A percentile compares a stretch with the other conserved stretches of the same genome.
phyloP scores from a whole-genome alignment of 1,140 invertebrate species.

The Heliconius eleuchia region DNA sequence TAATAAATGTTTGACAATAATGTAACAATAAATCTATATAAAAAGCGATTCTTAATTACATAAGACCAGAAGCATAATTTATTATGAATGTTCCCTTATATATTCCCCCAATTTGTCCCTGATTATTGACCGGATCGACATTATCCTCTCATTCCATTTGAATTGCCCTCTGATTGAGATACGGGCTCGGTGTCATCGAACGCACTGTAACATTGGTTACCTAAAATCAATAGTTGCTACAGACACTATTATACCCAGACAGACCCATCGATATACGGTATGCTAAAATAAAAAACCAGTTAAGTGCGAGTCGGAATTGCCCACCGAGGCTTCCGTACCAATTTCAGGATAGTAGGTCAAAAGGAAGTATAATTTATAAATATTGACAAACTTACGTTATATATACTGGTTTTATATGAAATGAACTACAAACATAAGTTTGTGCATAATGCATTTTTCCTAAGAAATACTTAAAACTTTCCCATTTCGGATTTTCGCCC shows the following conservation, averaged over 20 bases:
- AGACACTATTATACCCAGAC: slow-evolving; percentile 8
- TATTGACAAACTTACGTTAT: no score
- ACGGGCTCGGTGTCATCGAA: slow-evolving; percentile 43
- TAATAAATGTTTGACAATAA: background rate
- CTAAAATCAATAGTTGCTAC: slow-evolving; percentile 27
- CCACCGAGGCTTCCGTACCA: no score
- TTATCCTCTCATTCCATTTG: slow-evolving; percentile 43
- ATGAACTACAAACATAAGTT: no score
- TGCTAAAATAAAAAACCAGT: background rate
- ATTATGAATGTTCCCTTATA: slow-evolving; percentile 38
- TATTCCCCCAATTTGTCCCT: slow-evolving; percentile 36
- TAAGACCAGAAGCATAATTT: slow-evolving; percentile 6
- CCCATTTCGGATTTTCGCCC: no score
- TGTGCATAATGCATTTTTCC: no score
- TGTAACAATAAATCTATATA: background rate
- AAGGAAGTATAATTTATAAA: no score
- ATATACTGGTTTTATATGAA: no score
- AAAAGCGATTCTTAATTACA: background rate
- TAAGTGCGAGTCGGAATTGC: no score
- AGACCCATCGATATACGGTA: slow-evolving; percentile 5
- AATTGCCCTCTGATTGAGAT: slow-evolving; percentile 40
- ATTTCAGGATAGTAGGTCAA: no score
- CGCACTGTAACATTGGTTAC: slow-evolving; percentile 25
- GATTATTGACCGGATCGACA: slow-evolving; percentile 35
- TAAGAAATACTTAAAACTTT: no score